Evolutionary conservation across 1,140 invertebrate genomes (phyloP), one percentile per base, ranked within the genome.

Genomic region (Musca vetustissima): DNA sequence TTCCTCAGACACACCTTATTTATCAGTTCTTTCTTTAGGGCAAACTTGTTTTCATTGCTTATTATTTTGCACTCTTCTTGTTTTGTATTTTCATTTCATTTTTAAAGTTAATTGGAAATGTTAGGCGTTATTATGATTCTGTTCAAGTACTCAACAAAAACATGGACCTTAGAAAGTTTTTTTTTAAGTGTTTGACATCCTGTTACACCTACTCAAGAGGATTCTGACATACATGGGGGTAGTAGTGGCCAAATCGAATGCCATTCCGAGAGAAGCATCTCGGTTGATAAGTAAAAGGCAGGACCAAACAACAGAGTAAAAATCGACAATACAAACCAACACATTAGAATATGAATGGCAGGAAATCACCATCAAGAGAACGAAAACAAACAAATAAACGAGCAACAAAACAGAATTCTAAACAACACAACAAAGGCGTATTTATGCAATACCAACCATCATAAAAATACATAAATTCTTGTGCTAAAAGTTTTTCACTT

Each of bases 401-500:
- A 52, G 49, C n/a, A 52, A 25, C 28, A 59, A 28, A 59, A 32
- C n/a, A 59, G 24, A 59, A 25, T 15, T 28, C 55, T 59, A 59
- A 32, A 28, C 25, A 59, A 59, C 55, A 59, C 55, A 59, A 59
- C 55, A 59, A 59, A 59, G 55, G 55, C 55, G 55, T 59, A 59
- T 59, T 59, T 59, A 59, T 59, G 55, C 55, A 59, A 59, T 59
- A 28, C 55, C 55, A 59, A 32, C 55, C 55, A 59, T 59, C 55
- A 59, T 59, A 59, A 59, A 59, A 59, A n/a, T 28, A 59, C 55
- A 59, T 59, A 57, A 55, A 55, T 55, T 55, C 22, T 9, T 55
- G 22, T 55, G 52, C 24, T 14, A 24, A 24, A 55, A 24, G 13
- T 15, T 24, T 21, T 55, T 55, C 21, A 24, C 3, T 52, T 52